Percentiles rank a stretch among this genome's conserved stretches.
Evolutionary conservation across 2,888 invertebrate species (phyloP).

Genomic region (Timandra comae): DNA sequence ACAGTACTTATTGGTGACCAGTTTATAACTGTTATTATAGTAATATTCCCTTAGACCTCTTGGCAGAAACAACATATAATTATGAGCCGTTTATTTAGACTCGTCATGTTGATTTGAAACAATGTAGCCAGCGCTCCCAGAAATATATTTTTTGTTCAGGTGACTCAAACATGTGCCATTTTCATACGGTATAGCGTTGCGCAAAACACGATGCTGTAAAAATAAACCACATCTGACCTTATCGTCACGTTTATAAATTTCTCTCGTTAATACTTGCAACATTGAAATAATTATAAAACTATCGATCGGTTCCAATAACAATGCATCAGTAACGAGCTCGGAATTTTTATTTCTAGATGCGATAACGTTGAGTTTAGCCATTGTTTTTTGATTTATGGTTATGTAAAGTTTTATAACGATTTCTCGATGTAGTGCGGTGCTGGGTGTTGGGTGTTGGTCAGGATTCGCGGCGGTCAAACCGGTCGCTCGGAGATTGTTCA

Average conservation of each 20-base stretch:
- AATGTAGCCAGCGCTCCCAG: too few species aligned
- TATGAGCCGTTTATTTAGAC: too few species aligned
- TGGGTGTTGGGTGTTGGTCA: constrained; percentile 41
- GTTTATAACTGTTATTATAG: too few species aligned
- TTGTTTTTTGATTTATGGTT: too few species aligned
- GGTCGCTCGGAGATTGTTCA: constrained; percentile 55
- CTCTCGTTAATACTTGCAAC: too few species aligned
- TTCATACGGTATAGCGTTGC: constrained; percentile 25
- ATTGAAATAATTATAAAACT: too few species aligned
- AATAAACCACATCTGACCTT: constrained; percentile 36
- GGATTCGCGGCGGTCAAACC: constrained; percentile 71
- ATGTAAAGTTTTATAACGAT: constrained; percentile 17
- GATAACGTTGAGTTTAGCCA: too few species aligned
- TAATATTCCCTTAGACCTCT: too few species aligned
- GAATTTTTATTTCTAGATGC: too few species aligned
- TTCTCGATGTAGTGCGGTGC: constrained; percentile 23
- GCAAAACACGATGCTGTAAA: constrained; percentile 24
- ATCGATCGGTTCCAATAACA: background rate
- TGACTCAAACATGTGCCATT: constrained; percentile 21
- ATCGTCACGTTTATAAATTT: constrained; percentile 20
- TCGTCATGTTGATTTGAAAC: too few species aligned
- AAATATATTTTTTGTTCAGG: constrained; percentile 10
- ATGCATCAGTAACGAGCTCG: constrained; percentile 10
- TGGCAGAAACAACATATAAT: too few species aligned
- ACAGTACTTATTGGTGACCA: too few species aligned